A percentile compares a stretch with the other conserved stretches of the same genome.
These are phyloP conservation scores for Ambastaia sidthimunki DNA, from an alignment of 2,797 vertebrate species.

Conservation along the genomic window DNA sequence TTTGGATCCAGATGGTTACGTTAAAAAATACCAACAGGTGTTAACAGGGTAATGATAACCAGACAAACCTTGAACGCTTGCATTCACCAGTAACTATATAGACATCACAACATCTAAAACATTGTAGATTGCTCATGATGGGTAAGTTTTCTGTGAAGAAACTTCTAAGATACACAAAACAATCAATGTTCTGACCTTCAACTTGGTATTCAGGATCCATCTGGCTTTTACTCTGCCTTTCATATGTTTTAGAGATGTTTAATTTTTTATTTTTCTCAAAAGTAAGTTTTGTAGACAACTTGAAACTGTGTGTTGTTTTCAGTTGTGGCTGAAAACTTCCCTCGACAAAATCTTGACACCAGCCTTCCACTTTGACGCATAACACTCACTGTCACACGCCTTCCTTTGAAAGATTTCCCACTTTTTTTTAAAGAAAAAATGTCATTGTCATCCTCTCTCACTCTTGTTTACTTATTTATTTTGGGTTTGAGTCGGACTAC, in stretches of 20 bases:
- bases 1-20: not conserved
- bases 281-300: not conserved
- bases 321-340: slow-evolving; percentile 3
- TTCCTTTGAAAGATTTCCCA: slow-evolving; percentile 20
- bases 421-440: slow-evolving; percentile 17
- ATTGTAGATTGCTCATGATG: not conserved
- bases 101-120: not conserved
- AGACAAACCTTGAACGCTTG: not conserved
- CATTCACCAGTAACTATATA: not conserved
- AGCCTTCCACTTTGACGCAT: slow-evolving; percentile 15
- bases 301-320: not conserved
- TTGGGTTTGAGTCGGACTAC: slow-evolving; percentile 42
- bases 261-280: not conserved
- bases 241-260: not conserved
- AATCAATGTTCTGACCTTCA: slow-evolving; percentile 10
- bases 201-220: no score
- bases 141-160: not conserved
- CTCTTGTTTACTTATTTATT: slow-evolving; percentile 44
- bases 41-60: not conserved
- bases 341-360: slow-evolving; percentile 21
- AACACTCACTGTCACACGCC: slow-evolving; percentile 8
- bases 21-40: not conserved
- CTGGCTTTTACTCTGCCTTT: no score
- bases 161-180: slow-evolving; percentile 3
- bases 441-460: slow-evolving; percentile 29